phyloP scores from a whole-genome alignment of 2,113 vertebrate species.

The Mormoops blainvillei region DNA sequence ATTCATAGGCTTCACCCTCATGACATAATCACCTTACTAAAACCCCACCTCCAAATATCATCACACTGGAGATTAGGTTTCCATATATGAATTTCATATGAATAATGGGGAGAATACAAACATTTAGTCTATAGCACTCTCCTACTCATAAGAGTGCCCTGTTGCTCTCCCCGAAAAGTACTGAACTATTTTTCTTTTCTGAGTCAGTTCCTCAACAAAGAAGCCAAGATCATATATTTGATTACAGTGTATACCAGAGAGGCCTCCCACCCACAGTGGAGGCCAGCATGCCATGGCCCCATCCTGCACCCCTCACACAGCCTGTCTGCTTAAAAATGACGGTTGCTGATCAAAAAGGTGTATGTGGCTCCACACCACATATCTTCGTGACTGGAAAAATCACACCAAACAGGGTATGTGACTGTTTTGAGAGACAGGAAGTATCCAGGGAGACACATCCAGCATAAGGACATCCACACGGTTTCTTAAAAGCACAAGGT shows the following conservation, averaged over 20 bases:
- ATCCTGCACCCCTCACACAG: not conserved
- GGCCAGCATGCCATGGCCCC: not conserved
- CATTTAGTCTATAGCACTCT: not conserved
- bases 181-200: not conserved
- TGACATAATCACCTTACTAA: not conserved
- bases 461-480: not conserved
- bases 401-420: not conserved
- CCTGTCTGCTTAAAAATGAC: not conserved
- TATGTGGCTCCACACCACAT: not conserved
- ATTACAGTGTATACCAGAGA: not conserved
- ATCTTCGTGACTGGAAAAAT: not conserved
- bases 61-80: not conserved
- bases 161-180: not conserved
- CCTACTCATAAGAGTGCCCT: not conserved
- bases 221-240: not conserved
- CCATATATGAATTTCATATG: not conserved
- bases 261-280: not conserved
- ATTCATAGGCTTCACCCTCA: not conserved
- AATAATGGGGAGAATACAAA: not conserved
- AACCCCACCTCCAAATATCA: not conserved
- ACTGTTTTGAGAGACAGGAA: not conserved
- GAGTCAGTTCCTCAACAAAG: not conserved
- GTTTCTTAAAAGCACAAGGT: not conserved
- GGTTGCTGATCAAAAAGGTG: not conserved
- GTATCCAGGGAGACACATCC: not conserved